phyloP scores from a whole-genome alignment of 2,797 vertebrate genomes.

The Micromesistius poutassou region DNA sequence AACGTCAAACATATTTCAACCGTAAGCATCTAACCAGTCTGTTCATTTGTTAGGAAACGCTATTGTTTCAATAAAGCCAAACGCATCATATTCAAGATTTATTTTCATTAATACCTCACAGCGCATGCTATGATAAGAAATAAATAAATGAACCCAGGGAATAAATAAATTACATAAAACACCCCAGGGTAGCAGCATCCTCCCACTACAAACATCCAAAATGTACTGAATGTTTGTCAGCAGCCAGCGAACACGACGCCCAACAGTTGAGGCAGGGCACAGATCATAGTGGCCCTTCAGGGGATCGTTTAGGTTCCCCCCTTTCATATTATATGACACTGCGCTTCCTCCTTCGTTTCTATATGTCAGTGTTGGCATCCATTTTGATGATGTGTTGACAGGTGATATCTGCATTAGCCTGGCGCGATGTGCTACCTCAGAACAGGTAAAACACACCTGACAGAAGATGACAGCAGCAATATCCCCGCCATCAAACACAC shows the following conservation, averaged over 20 bases:
- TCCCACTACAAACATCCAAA: background rate
- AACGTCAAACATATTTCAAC: conserved; percentile 57
- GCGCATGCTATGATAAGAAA: background rate
- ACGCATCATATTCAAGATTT: background rate
- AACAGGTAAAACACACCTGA: conserved; percentile 16
- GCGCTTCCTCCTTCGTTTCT: background rate
- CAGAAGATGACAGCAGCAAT: conserved; percentile 19
- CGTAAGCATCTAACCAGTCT: conserved; percentile 49
- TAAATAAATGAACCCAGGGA: background rate
- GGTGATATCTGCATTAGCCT: background rate
- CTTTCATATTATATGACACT: background rate
- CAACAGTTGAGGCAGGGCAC: background rate
- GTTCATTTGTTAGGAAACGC: conserved; percentile 41
- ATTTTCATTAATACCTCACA: conserved; percentile 4
- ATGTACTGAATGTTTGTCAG: background rate
- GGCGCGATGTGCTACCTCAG: background rate
- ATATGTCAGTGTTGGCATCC: conserved; percentile 5
- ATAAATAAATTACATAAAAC: background rate
- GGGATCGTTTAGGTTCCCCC: background rate
- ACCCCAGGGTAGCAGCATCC: background rate
- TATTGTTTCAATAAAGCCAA: conserved; percentile 39
- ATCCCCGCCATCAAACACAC: background rate
- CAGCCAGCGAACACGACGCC: background rate
- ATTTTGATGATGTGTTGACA: conserved; percentile 6
- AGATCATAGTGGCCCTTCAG: background rate